These are phyloP conservation scores for Caenorhabditis sp. DNA, from an alignment of 2,888 invertebrate species.

Conservation along the genomic window DNA sequence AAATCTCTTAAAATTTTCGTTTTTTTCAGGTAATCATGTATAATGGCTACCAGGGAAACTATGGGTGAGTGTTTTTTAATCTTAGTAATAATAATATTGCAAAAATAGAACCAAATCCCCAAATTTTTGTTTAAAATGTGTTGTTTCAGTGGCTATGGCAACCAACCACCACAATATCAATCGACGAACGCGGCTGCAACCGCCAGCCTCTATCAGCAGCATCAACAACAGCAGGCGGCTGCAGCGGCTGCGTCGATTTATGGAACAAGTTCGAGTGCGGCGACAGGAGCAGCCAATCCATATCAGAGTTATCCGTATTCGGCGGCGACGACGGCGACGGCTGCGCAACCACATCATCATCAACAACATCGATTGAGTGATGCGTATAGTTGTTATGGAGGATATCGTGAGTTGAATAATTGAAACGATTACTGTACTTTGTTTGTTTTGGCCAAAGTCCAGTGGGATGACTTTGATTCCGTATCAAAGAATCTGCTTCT, in stretches of 20 bases:
- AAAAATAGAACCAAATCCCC: too few species aligned
- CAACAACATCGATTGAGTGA: not conserved
- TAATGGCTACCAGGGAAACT: conserved; percentile 29
- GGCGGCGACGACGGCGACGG: not conserved
- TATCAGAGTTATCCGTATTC: not conserved
- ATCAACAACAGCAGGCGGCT: not conserved
- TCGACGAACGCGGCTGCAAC: conserved; percentile 1
- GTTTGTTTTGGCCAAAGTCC: too few species aligned
- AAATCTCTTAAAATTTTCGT: too few species aligned
- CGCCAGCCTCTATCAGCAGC: not conserved
- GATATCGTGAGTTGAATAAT: too few species aligned
- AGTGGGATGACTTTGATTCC: too few species aligned
- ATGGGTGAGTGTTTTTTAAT: conserved; percentile 17
- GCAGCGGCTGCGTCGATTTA: conserved; percentile 3
- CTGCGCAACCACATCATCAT: too few species aligned
- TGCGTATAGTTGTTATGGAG: not conserved
- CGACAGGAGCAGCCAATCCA: not conserved
- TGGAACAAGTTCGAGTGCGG: not conserved
- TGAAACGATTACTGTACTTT: too few species aligned
- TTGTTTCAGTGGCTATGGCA: conserved; percentile 29
- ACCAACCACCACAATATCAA: conserved; percentile 2
- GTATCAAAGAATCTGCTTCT: too few species aligned
- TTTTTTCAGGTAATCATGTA: conserved; percentile 41
- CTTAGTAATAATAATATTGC: not conserved
- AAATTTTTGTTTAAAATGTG: not conserved